A percentile compares a stretch with the other conserved stretches of the same genome.
Conservation (phyloP, 2,113 vertebrate species). For the Rana temporaria region DNA sequence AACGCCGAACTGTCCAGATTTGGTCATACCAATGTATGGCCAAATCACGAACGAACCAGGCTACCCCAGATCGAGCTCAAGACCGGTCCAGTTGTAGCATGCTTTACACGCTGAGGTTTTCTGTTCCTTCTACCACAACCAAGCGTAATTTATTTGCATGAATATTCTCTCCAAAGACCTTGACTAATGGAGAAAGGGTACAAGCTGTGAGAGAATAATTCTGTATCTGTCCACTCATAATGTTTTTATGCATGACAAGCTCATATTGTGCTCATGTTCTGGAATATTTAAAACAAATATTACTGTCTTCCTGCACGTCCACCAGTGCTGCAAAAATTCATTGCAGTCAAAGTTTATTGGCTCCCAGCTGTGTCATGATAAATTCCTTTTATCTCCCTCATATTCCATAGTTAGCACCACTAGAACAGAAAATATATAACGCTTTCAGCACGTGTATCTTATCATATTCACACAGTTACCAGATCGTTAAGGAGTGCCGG, state of each 20-base stretch:
- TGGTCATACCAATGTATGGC: no score
- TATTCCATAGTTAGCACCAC: constrained; percentile 44
- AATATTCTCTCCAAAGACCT: constrained; percentile 18
- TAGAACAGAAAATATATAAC: constrained; percentile 43
- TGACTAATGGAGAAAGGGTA: constrained; percentile 42
- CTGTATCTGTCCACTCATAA: constrained; percentile 31
- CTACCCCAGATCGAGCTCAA: no score
- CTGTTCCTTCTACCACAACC: not conserved
- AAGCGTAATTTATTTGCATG: not conserved
- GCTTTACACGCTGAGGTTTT: not conserved
- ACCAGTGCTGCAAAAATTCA: constrained; percentile 29
- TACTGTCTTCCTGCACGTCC: constrained; percentile 13
- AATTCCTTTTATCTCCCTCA: constrained; percentile 46
- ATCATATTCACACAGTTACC: constrained; percentile 47
- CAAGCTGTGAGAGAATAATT: constrained; percentile 27
- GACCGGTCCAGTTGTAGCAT: no score
- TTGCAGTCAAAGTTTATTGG: constrained; percentile 52
- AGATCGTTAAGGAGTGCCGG: constrained; percentile 22
- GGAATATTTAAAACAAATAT: constrained; percentile 43
- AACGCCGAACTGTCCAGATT: no score
- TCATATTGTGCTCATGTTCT: constrained; percentile 32
- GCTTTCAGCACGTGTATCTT: constrained; percentile 40
- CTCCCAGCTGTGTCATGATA: constrained; percentile 37
- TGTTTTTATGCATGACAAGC: constrained; percentile 44
- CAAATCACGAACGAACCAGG: no score